Conservation (phyloP, 2,888 invertebrate species). For the Geophilus truncorum region DNA sequence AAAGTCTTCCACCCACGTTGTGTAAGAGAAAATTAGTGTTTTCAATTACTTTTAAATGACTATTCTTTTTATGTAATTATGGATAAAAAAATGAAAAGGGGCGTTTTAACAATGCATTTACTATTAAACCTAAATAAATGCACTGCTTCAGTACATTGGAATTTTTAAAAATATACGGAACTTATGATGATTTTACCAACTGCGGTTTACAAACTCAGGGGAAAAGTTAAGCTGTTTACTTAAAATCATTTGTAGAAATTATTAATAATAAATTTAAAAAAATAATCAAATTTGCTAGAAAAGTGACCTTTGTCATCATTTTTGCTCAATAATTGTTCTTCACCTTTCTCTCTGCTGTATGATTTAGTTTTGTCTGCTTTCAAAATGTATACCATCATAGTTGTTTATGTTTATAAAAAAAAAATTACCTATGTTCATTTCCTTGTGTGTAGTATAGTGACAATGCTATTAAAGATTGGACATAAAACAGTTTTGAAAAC, state of each 20-base stretch:
- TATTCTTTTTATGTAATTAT: background rate
- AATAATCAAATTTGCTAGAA: background rate
- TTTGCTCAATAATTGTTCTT: background rate
- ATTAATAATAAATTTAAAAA: background rate
- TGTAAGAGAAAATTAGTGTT: background rate
- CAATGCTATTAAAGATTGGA: background rate
- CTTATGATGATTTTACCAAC: background rate
- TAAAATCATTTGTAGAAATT: background rate
- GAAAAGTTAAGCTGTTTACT: background rate
- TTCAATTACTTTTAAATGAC: background rate
- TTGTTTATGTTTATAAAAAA: background rate
- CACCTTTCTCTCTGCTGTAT: background rate
- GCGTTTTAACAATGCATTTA: background rate
- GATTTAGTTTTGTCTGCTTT: background rate
- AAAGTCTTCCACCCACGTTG: slow-evolving; percentile 9
- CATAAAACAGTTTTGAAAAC: background rate
- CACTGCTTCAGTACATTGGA: background rate
- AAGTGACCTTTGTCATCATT: background rate
- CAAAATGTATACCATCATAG: background rate
- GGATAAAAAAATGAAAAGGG: background rate
- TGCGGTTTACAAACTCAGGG: background rate
- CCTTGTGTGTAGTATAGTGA: background rate
- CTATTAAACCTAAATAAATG: background rate
- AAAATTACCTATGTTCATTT: background rate
- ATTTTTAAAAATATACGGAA: no score